Conservation (phyloP, 1,140 invertebrate genomes). For the Euura lappo region DNA sequence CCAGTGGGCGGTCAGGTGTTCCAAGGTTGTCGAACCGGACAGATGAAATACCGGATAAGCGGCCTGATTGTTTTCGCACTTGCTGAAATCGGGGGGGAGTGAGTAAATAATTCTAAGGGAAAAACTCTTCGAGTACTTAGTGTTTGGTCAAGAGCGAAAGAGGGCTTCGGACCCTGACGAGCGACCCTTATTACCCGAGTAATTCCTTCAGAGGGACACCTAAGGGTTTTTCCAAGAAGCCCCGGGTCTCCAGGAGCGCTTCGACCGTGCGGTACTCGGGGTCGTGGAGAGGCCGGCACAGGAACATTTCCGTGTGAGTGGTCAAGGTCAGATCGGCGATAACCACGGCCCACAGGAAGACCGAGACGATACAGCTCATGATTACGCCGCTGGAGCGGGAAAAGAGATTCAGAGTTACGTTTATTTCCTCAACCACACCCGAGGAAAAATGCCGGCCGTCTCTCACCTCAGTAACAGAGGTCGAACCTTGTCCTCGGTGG, state of each 20-base stretch:
- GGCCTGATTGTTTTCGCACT: conserved; percentile 72
- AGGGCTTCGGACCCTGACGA: neutral
- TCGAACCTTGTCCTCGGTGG: conserved; percentile 61
- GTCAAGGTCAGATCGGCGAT: conserved; percentile 42
- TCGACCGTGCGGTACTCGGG: conserved; percentile 49
- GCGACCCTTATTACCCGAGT: conserved; percentile 41
- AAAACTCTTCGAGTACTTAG: neutral
- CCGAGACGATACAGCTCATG: conserved; percentile 47
- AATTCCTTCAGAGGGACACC: conserved; percentile 47
- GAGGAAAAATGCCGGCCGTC: neutral
- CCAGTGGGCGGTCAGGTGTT: conserved; percentile 65
- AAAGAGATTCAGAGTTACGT: neutral
- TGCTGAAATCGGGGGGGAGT: conserved; percentile 54
- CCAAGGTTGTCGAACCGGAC: conserved; percentile 69
- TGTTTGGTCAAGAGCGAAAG: neutral
- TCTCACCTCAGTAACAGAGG: conserved; percentile 60
- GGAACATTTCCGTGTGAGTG: conserved; percentile 48
- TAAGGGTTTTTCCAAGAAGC: conserved; percentile 46
- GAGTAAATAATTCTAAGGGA: conserved; percentile 6
- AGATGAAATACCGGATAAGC: conserved; percentile 76
- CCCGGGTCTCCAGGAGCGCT: conserved; percentile 47
- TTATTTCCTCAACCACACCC: conserved; percentile 15
- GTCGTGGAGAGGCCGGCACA: conserved; percentile 53
- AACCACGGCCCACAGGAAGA: conserved; percentile 48
- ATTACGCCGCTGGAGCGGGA: conserved; percentile 39